A percentile compares a stretch with the other conserved stretches of the same genome.
These are phyloP conservation scores for Lasioglossum malachurum DNA, from an alignment of 2,888 invertebrate species.

Conservation along the genomic window DNA sequence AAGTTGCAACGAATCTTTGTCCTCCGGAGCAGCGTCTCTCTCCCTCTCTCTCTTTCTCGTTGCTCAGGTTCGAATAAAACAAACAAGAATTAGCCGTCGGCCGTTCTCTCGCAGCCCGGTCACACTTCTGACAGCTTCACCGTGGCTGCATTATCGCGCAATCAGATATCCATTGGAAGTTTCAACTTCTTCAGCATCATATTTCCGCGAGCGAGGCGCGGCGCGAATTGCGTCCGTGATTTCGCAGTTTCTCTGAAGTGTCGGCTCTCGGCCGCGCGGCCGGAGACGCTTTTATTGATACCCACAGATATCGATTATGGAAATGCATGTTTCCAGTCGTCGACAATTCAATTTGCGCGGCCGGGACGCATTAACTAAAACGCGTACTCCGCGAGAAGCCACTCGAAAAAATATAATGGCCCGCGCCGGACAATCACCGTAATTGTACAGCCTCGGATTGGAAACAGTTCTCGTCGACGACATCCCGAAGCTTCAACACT, in stretches of 20 bases:
- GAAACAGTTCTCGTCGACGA: not conserved
- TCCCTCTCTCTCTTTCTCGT: not conserved
- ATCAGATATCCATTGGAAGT: conserved; percentile 1
- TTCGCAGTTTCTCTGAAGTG: not conserved
- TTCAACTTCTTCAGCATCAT: not conserved
- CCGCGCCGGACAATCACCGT: conserved; percentile 52
- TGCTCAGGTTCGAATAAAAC: not conserved
- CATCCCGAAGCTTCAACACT: not conserved
- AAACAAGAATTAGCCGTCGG: not conserved
- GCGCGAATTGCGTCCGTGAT: not conserved
- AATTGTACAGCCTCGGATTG: conserved; percentile 49
- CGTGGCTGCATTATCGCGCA: conserved; percentile 14
- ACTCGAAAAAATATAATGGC: conserved; percentile 46
- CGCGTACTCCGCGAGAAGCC: conserved; percentile 38
- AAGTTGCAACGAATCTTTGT: not conserved
- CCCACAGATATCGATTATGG: conserved; percentile 59
- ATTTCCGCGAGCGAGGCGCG: not conserved
- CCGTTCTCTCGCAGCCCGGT: not conserved
- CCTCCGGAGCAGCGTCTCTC: not conserved
- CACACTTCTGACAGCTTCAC: not conserved
- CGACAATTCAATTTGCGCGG: conserved; percentile 39
- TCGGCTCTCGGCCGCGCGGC: not conserved
- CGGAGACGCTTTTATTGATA: conserved; percentile 25
- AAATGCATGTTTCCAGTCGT: conserved; percentile 57
- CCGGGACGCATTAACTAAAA: conserved; percentile 64